These are phyloP conservation scores for Ahaetulla prasina DNA, from an alignment of 2,113 vertebrate species.

Conservation along the genomic window DNA sequence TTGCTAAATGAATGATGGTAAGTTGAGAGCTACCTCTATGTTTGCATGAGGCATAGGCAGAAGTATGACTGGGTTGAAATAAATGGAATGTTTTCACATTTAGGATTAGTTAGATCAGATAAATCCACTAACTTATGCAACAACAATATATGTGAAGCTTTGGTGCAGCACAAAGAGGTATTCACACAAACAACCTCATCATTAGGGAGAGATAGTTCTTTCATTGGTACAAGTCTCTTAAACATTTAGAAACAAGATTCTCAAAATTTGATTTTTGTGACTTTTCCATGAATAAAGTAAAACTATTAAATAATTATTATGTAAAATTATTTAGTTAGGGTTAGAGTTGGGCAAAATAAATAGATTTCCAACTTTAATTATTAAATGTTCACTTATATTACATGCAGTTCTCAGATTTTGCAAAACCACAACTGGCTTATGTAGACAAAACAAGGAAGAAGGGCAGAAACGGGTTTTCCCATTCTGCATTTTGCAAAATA, in stretches of 20 bases:
- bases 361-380: background rate
- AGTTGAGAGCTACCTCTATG: background rate
- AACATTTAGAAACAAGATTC: background rate
- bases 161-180: background rate
- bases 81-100: background rate
- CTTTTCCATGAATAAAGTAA: background rate
- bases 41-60: background rate
- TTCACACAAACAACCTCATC: background rate
- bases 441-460: background rate
- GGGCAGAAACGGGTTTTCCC: background rate
- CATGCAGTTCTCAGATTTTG: background rate
- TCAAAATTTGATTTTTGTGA: background rate
- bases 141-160: background rate
- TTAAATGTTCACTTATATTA: background rate
- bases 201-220: background rate
- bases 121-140: background rate
- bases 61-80: background rate
- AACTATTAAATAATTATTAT: background rate
- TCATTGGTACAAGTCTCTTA: background rate
- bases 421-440: background rate
- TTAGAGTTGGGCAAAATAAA: background rate
- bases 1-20: too few relatives aligned
- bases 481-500: background rate
- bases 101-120: background rate
- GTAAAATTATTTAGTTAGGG: background rate